These are phyloP conservation scores for Nothobranchius furzeri DNA, from an alignment of 2,113 vertebrate species.

Conservation along the genomic window DNA sequence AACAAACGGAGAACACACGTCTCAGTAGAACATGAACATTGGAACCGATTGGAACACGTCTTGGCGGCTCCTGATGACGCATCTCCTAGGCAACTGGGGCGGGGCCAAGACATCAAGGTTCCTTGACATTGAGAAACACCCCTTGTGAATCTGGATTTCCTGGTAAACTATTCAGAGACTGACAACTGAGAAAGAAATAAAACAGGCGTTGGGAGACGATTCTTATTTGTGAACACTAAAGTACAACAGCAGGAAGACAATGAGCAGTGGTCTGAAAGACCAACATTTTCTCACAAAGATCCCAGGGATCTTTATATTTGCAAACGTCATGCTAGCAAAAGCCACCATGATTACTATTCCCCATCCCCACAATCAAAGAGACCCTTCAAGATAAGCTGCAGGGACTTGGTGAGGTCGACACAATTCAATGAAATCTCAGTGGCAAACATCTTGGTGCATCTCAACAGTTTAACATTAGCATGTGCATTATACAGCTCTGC, in stretches of 20 bases:
- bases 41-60: too few relatives aligned
- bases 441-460: slow-evolving; percentile 44
- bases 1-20: too few relatives aligned
- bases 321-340: slow-evolving; percentile 23
- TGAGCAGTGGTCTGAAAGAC: slow-evolving; percentile 1
- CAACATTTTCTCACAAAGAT: slow-evolving; percentile 15
- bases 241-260: slow-evolving; percentile 8
- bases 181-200: too few relatives aligned
- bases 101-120: too few relatives aligned
- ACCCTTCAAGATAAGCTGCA: slow-evolving; percentile 53
- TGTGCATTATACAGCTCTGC: slow-evolving; percentile 55
- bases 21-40: too few relatives aligned
- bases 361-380: slow-evolving; percentile 46
- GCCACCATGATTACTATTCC: slow-evolving; percentile 41
- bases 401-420: slow-evolving; percentile 33
- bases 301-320: slow-evolving; percentile 29
- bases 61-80: too few relatives aligned
- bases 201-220: background rate
- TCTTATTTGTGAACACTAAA: slow-evolving; percentile 26
- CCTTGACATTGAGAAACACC: too few relatives aligned
- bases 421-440: slow-evolving; percentile 60
- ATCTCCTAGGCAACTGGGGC: too few relatives aligned
- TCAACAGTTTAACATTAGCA: slow-evolving; percentile 59
- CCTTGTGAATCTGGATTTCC: background rate
- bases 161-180: background rate